A percentile compares a stretch with the other conserved stretches of the same genome.
These are phyloP conservation scores for Taphrorychus bicolor DNA, from an alignment of 2,888 invertebrate genomes.

Conservation along the genomic window DNA sequence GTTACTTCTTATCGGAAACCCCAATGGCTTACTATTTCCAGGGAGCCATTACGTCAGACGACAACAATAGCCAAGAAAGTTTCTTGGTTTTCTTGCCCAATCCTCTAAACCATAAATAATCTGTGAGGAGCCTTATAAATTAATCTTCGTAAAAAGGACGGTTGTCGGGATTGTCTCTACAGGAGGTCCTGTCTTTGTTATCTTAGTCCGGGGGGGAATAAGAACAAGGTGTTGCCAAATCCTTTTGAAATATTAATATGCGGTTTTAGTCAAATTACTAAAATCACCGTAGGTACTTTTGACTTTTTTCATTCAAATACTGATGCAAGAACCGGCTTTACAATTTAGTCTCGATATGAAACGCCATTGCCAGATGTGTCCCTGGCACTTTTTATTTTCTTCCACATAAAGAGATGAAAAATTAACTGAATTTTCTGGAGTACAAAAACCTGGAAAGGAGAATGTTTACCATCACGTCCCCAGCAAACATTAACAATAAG, in stretches of 20 bases:
- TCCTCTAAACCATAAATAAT: slow-evolving; percentile 33
- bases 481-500: slow-evolving; percentile 4
- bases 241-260: background rate
- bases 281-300: too few relatives aligned
- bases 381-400: slow-evolving; percentile 1
- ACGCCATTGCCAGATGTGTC: too few relatives aligned
- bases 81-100: slow-evolving; percentile 25
- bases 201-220: background rate
- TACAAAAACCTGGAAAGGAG: background rate
- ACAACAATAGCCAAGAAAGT: slow-evolving; percentile 12
- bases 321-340: too few relatives aligned
- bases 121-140: slow-evolving; percentile 27
- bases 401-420: slow-evolving; percentile 14
- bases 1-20: slow-evolving; percentile 1
- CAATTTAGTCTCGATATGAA: too few relatives aligned
- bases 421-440: slow-evolving; percentile 6
- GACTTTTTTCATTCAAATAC: too few relatives aligned
- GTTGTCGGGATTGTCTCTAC: slow-evolving; percentile 6
- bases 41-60: slow-evolving; percentile 16
- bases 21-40: slow-evolving; percentile 10
- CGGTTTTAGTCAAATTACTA: too few relatives aligned
- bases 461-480: background rate
- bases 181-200: slow-evolving; percentile 6
- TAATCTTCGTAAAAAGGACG: slow-evolving; percentile 30
- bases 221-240: background rate